A percentile compares a stretch with the other conserved stretches of the same genome.
phyloP scores from a whole-genome alignment of 2,797 vertebrate genomes.

The Lepus oiostolus region DNA sequence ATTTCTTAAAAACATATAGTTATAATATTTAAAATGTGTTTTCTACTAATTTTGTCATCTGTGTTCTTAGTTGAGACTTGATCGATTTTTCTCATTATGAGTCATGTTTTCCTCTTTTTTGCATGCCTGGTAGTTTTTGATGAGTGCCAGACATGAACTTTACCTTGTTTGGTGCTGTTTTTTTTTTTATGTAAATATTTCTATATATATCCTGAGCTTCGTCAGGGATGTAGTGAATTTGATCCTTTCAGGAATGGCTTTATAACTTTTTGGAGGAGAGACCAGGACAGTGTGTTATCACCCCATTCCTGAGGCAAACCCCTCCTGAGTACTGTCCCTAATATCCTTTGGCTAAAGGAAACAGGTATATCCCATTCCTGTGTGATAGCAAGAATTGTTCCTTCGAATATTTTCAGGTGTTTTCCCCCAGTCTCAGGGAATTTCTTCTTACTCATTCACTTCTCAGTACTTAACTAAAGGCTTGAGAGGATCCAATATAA shows the following conservation, averaged over 20 bases:
- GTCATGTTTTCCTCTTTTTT: background rate
- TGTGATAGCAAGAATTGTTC: background rate
- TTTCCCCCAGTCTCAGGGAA: background rate
- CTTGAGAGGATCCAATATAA: background rate
- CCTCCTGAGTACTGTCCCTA: background rate
- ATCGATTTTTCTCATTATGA: background rate
- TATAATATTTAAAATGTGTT: background rate
- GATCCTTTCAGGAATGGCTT: constrained; percentile 21
- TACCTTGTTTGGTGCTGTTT: background rate
- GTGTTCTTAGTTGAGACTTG: background rate
- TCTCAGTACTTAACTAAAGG: background rate
- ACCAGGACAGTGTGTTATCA: background rate
- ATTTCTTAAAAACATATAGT: background rate
- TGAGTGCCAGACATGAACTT: background rate
- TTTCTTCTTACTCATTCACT: background rate
- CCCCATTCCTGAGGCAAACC: background rate
- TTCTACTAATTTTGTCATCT: background rate
- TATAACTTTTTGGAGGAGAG: background rate
- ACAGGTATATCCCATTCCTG: background rate
- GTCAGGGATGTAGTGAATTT: background rate
- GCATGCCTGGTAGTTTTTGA: background rate
- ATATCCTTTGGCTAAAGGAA: background rate
- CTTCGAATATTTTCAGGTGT: background rate
- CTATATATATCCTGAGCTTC: background rate
- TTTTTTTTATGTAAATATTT: background rate